Base-by-base conservation (phyloP, 2,888 invertebrate species). In the Chymomyza amoena region DNA sequence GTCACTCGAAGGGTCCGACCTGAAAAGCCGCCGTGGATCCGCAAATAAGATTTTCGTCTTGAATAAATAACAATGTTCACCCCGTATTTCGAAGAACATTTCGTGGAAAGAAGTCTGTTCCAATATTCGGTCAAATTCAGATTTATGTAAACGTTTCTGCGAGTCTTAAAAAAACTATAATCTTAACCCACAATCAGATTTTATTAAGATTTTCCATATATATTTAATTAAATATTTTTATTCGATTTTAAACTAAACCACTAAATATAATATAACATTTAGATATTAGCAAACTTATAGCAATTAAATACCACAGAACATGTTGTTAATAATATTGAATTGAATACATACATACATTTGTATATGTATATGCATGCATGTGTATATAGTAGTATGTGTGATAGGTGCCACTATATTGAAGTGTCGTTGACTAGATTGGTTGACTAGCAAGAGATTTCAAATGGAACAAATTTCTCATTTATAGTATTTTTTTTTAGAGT, bases 271-370 rank as follows among this genome's bases (percentile, higher is more conserved):
- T 72, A 69, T 75, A 84, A 86, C 84, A 86, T 84, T 84, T 85
- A 86, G 84, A 85, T 84, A 84, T 83, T 78, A 86, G 84, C 86
- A 68, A 84, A 84, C 86, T 84, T 86, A 84, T 79, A 84, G 82
- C 84, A 86, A 84, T 84, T 86, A 86, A 81, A 85, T 85, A 85
- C 85, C 85, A 85, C 85, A 85, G 85, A 85, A 85, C 86, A 84
- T 81, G 78, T 82, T 84, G 82, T 75, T 61, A 80, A 78, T 81
- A 79, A 79, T 79, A 78, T 76, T 73, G 81, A 74, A 79, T 80
- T 80, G 77, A 79, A 63, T 65, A 52, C 65, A 56, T 65, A 52
- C 65, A 56, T 75, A 52, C 75, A 69, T 77, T 61, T 32, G 50
- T 76, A 68, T 64, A 64, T 68, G 32, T 64, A 64, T 68, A 51